Evolutionary conservation across 2,797 vertebrate species (phyloP).

Genomic region (Gastrophryne carolinensis): DNA sequence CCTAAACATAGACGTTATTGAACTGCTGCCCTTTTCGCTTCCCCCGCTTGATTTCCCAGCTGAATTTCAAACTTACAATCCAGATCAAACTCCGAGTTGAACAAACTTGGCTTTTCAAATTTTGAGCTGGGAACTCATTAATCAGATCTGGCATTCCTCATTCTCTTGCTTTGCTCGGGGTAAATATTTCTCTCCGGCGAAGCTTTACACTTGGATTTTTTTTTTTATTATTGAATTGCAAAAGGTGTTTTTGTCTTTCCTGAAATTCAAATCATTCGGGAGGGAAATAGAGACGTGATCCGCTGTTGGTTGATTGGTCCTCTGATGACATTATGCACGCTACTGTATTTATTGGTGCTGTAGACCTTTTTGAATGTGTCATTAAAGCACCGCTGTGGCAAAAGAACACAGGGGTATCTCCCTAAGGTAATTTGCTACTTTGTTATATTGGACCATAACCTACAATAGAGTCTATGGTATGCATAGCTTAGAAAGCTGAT

Average conservation of each 20-base stretch:
- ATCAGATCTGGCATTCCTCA: constrained; percentile 47
- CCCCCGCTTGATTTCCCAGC: constrained; percentile 37
- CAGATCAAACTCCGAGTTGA: constrained; percentile 49
- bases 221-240: constrained; percentile 28
- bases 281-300: not conserved
- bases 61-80: constrained; percentile 44
- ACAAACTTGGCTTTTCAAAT: constrained; percentile 51
- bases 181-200: constrained; percentile 44
- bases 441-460: no score
- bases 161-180: constrained; percentile 44
- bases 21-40: constrained; percentile 41
- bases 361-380: no score
- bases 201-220: not conserved
- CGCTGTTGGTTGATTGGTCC: constrained; percentile 30
- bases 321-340: constrained; percentile 26
- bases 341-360: no score
- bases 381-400: no score
- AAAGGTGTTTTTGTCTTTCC: constrained; percentile 33
- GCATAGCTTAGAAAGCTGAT: no score
- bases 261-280: constrained; percentile 25
- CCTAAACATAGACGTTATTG: constrained; percentile 41
- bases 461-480: no score
- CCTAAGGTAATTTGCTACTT: no score
- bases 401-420: no score
- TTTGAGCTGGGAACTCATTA: constrained; percentile 47